Conservation (phyloP, 2,113 vertebrate species). For the Anhinga rufa region DNA sequence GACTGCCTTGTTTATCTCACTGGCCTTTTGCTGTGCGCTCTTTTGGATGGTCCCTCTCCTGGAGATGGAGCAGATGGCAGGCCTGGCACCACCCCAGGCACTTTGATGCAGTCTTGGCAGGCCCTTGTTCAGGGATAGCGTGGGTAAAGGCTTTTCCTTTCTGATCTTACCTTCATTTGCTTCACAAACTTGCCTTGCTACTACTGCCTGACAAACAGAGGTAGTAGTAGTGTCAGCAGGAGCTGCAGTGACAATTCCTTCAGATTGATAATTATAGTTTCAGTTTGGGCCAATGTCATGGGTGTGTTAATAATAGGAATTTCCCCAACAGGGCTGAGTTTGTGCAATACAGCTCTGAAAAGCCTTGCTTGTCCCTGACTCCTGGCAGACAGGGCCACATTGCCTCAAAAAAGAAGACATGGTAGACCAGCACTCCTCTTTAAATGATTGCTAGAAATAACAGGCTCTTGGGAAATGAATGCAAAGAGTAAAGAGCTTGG, state of each 20-base stretch:
- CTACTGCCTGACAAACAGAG: not conserved
- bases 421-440: not conserved
- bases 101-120: not conserved
- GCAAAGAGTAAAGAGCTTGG: not conserved
- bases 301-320: not conserved
- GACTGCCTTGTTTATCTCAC: not conserved
- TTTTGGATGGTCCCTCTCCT: not conserved
- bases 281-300: not conserved
- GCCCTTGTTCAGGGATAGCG: not conserved
- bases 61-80: not conserved
- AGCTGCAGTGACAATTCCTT: not conserved
- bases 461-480: not conserved
- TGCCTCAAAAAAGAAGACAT: not conserved
- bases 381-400: rapidly evolving
- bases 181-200: not conserved
- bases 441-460: not conserved
- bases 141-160: not conserved
- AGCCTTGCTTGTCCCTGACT: not conserved
- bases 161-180: not conserved
- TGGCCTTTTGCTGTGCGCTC: not conserved
- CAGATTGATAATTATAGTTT: not conserved
- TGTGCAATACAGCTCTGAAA: not conserved
- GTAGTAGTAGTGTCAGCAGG: not conserved
- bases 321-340: not conserved
- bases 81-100: not conserved